A percentile compares a stretch with the other conserved stretches of the same genome.
Conservation (phyloP, 2,113 vertebrate genomes). For the Sapayoa aenigma region DNA sequence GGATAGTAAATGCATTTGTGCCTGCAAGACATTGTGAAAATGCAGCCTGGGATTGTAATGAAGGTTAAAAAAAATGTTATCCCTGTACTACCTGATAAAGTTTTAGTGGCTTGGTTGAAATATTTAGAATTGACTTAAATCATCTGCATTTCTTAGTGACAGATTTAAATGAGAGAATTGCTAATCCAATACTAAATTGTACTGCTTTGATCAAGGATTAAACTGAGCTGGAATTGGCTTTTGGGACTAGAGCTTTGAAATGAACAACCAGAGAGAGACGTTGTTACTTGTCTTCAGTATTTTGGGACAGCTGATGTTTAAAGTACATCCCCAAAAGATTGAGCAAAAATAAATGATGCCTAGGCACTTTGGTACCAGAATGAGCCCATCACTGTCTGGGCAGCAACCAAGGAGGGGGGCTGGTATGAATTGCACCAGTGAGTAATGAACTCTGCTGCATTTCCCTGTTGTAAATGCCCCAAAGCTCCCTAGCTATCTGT, state of each 20-base stretch:
- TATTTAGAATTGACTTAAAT: slow-evolving; percentile 15
- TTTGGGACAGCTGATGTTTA: not conserved
- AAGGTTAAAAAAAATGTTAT: not conserved
- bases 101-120: not conserved
- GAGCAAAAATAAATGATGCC: not conserved
- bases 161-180: slow-evolving; percentile 31
- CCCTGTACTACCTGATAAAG: not conserved
- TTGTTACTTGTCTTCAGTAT: not conserved
- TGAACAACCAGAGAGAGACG: not conserved
- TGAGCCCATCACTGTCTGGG: not conserved
- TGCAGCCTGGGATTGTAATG: not conserved
- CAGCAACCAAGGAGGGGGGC: not conserved
- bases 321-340: not conserved
- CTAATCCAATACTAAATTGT: slow-evolving; percentile 51
- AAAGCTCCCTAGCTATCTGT: not conserved
- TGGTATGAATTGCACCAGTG: not conserved
- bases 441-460: not conserved
- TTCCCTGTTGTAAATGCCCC: not conserved
- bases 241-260: slow-evolving; percentile 17
- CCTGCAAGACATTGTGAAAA: not conserved
- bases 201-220: slow-evolving; percentile 71
- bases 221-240: slow-evolving; percentile 31
- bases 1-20: not conserved
- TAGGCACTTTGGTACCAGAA: not conserved
- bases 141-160: slow-evolving; percentile 27